Evolutionary conservation across 1,140 invertebrate genomes (phyloP).

Genomic region (Brachionus paranguensis): DNA sequence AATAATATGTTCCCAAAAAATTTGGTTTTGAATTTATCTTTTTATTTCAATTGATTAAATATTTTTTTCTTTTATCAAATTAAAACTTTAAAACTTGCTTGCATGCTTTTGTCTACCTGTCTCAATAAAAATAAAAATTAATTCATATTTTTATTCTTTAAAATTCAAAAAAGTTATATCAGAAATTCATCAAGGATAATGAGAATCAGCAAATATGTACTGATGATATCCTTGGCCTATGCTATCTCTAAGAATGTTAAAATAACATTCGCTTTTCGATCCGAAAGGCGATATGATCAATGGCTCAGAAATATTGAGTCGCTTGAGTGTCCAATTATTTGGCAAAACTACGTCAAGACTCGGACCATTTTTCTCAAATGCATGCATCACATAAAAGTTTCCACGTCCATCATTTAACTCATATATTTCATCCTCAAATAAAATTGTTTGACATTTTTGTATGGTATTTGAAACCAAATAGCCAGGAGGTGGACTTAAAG

Average conservation of each 20-base stretch:
- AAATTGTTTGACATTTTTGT: background rate
- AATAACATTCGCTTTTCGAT: background rate
- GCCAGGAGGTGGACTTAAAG: background rate
- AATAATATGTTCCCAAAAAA: too few relatives aligned
- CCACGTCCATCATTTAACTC: background rate
- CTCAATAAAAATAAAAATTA: too few relatives aligned
- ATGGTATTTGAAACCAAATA: background rate
- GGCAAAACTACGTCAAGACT: background rate
- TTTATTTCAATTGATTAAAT: too few relatives aligned
- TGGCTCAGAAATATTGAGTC: background rate
- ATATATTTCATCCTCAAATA: background rate
- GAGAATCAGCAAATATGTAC: background rate
- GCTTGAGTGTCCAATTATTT: background rate
- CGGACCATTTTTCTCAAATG: background rate
- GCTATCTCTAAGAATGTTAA: background rate
- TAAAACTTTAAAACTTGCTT: too few relatives aligned
- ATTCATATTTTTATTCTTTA: too few relatives aligned
- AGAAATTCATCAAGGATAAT: background rate
- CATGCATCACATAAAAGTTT: constrained; percentile 2
- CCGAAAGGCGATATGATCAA: background rate
- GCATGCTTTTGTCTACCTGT: too few relatives aligned
- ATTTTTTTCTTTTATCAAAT: too few relatives aligned
- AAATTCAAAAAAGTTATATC: too few relatives aligned
- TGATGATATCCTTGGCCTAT: background rate
- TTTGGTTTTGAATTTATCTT: too few relatives aligned